Percentiles rank a stretch among this genome's conserved stretches.
Evolutionary conservation across 2,888 invertebrate species (phyloP).

Genomic region (Nomada flava): DNA sequence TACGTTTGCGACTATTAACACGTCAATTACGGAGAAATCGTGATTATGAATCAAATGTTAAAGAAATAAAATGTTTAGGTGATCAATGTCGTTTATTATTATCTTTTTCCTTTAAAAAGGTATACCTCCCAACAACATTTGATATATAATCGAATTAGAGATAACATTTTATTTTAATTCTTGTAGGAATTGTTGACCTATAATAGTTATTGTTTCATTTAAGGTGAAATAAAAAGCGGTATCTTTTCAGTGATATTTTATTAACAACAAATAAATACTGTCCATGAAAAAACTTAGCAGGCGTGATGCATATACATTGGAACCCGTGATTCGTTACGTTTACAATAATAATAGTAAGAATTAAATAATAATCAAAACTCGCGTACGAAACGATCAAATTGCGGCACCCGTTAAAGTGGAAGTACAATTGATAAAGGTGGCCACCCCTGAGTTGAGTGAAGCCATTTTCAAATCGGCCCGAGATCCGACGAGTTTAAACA

Average conservation of each 20-base stretch:
- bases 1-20: constrained; percentile 74
- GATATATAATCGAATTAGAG: neutral
- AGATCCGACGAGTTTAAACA: constrained; percentile 37
- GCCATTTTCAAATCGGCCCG: constrained; percentile 22
- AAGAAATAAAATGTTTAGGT: constrained; percentile 71
- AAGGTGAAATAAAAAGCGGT: neutral
- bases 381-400: constrained; percentile 47
- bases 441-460: constrained; percentile 14
- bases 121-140: neutral
- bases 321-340: constrained; percentile 49
- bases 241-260: constrained; percentile 72
- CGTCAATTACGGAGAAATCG: constrained; percentile 74
- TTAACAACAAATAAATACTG: constrained; percentile 82
- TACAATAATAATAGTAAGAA: constrained; percentile 23
- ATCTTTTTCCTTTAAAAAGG: neutral
- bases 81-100: neutral
- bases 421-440: constrained; percentile 18
- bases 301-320: constrained; percentile 58
- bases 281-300: constrained; percentile 74
- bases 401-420: constrained; percentile 41
- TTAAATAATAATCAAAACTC: constrained; percentile 38
- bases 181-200: neutral
- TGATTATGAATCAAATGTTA: constrained; percentile 73
- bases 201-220: neutral
- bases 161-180: neutral